These are phyloP conservation scores for Sprattus sprattus DNA, from an alignment of 2,113 vertebrate genomes.

Conservation along the genomic window DNA sequence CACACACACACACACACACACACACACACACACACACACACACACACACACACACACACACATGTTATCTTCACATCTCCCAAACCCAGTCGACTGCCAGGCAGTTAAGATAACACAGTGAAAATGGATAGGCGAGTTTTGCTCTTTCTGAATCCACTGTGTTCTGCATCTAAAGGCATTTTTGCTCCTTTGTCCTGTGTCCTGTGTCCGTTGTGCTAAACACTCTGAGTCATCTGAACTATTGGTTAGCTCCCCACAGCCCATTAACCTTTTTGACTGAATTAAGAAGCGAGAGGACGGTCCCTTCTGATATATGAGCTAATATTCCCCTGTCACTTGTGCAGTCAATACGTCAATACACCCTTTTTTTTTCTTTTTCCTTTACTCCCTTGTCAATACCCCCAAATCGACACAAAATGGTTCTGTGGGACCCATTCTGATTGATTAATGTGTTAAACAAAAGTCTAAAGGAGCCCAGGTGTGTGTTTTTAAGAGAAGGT, in stretches of 20 bases:
- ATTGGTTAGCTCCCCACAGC: not conserved
- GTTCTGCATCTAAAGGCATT: too few species aligned
- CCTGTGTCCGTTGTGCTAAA: not conserved
- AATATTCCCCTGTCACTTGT: not conserved
- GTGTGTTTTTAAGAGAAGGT: not conserved
- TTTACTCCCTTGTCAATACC: not conserved
- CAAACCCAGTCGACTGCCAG: too few species aligned
- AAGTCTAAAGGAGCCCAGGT: not conserved
- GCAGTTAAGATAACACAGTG: too few species aligned
- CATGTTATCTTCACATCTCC: too few species aligned
- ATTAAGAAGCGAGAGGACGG: not conserved
- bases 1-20: too few species aligned
- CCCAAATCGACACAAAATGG: not conserved
- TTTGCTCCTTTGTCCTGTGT: not conserved
- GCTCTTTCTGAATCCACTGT: too few species aligned
- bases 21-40: too few species aligned
- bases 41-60: too few species aligned
- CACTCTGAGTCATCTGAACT: not conserved
- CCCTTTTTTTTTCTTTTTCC: not conserved
- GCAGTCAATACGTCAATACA: not conserved
- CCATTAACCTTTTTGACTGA: not conserved
- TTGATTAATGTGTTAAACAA: not conserved
- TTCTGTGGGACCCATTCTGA: not conserved
- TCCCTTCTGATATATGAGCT: not conserved
- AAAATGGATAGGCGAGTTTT: too few species aligned